Base-by-base conservation (phyloP, 2,888 invertebrate species). In the Drosophila monieri region DNA sequence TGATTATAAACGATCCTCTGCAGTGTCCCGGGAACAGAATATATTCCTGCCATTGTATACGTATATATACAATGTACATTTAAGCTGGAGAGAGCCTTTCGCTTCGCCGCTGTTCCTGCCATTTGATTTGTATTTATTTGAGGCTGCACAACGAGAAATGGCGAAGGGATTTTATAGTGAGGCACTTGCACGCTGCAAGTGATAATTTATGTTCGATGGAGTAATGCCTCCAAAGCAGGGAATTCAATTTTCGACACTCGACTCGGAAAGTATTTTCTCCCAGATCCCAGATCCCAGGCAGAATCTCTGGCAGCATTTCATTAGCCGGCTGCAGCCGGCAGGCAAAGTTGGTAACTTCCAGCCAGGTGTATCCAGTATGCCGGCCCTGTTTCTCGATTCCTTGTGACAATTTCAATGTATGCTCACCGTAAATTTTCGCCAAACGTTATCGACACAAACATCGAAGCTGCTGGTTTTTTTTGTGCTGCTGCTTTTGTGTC, bases 1-100 rank as follows among this genome's bases (percentile, higher is more conserved):
- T 80, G 88, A 85, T 80, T 83, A 85, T 83, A 83, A 86, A 83
- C 85, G 85, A 83, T 87, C 76, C 81, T 78, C 81, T 78, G 87
- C 87, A 87, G 73, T 76, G 70, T 66, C 51, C 61, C 60, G 46
- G 41, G 44, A 4, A 41, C 18, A 15, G 39, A 41, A 41, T 41
- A 41, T 41, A 41, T 18, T 41, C 39, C 37, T 37, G 37, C 41
- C 30, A 59, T 12, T 27, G 27, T 27, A 27, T 3, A 27, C 27
- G 9, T 27, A 27, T 27, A 10, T 25, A 27, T 32, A 32, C 15
- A 14, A 46, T 57, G 54, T 43, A 44, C 83, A 77, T 77, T 87
- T 85, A 77, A 83, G 74, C 78, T 68, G 86, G 72, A 68, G 67
- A 67, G 67, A 74, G 44, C 32, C 67, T 55, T 81, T 69, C 69